Evolutionary conservation across 2,888 invertebrate species (phyloP), one percentile per base, ranked within the genome.

Genomic region (Ennomos fuscantarius): DNA sequence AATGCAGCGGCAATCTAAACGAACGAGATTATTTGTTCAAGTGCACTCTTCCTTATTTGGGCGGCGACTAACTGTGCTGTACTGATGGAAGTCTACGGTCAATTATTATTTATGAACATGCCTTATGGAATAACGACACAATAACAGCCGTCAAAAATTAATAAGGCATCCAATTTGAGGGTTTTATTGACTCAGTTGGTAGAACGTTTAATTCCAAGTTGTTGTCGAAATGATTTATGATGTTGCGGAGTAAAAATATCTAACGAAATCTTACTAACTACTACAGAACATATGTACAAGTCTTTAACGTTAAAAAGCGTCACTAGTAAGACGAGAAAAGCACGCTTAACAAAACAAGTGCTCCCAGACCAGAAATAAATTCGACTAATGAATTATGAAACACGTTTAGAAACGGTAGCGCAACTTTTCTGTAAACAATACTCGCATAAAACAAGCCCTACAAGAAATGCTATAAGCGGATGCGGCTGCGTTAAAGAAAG

Each of bases 401-500:
- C 52, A 39, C 32, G 51, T 45, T 51, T 45, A 56, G 53, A 50
- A 53, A 48, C 37, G 57, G 51, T 50, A 54, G 46, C 44, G 32
- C 41, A 46, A 57, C 44, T 50, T 59, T 56, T 49, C 41, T 72
- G 74, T 64, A 62, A 73, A 81, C 78, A 82, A 81, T 79, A 75
- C 60, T 60, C 61, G 63, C 65, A 78, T 77, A 73, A 78, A 82
- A 81, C 77, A 73, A 80, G 79, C 74, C 76, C 74, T 79, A 70
- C 73, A 70, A 83, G 81, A 81, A 81, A 81, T 74, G 69, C 66
- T 66, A 69, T 66, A 82, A 70, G 78, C 87, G 86, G 87, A 87
- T 86, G 78, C 78, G 74, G 78, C 80, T 78, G 70, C 75, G 74
- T 81, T 79, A 85, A n/a, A 79, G 86, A 87, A 90, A 89, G 89